phyloP scores from a whole-genome alignment of 2,113 vertebrate genomes.

The Lophochroa leadbeateri region DNA sequence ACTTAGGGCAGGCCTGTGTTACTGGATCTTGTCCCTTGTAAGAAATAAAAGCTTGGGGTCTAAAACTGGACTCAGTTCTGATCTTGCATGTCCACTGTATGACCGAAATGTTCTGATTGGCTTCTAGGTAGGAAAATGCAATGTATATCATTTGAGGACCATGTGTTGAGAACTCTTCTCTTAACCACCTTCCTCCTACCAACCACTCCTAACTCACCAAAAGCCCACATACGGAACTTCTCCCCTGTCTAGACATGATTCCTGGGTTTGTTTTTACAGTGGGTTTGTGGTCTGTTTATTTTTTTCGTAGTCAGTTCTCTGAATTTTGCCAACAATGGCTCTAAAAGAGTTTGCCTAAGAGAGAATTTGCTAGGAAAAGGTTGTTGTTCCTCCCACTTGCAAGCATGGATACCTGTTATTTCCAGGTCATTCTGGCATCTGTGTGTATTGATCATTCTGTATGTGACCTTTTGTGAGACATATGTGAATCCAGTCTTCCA shows the following conservation, averaged over 20 bases:
- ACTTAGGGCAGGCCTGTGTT: background rate
- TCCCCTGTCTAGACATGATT: fast-evolving
- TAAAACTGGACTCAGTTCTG: background rate
- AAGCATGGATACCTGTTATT: background rate
- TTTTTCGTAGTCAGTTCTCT: background rate
- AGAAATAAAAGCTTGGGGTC: background rate
- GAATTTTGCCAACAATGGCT: background rate
- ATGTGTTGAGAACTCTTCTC: background rate
- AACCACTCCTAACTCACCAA: background rate
- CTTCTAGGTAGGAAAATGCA: background rate
- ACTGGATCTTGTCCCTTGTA: background rate
- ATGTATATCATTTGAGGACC: background rate
- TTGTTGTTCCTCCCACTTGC: background rate
- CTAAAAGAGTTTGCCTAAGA: background rate
- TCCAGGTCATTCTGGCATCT: background rate
- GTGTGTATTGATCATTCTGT: background rate
- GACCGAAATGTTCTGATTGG: background rate
- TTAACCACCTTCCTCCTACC: background rate
- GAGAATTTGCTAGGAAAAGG: background rate
- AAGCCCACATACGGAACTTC: background rate
- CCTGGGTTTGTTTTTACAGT: background rate
- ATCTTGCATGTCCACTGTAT: background rate
- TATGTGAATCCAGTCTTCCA: background rate
- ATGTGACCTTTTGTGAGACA: background rate
- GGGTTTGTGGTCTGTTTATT: background rate